A percentile compares a stretch with the other conserved stretches of the same genome.
Conservation (phyloP, 2,888 invertebrate genomes). For the Sceliomorpha sp. region DNA sequence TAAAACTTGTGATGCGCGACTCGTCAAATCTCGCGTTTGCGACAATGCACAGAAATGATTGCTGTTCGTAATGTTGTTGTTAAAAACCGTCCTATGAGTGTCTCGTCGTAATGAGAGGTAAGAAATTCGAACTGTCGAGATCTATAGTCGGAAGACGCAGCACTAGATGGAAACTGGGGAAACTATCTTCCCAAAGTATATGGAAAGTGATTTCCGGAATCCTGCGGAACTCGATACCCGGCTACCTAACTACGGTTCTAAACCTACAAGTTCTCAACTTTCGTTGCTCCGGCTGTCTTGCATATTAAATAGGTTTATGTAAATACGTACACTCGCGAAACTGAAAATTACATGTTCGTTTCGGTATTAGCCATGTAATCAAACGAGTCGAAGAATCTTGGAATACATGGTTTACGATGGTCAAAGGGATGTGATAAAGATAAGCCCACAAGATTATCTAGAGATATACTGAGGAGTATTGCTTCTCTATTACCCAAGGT, state of each 20-base stretch:
- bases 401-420: too few species aligned
- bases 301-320: conserved; percentile 45
- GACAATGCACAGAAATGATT: conserved; percentile 28
- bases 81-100: conserved; percentile 23
- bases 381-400: conserved; percentile 5
- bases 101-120: conserved; percentile 35
- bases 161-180: conserved; percentile 40
- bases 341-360: conserved; percentile 37
- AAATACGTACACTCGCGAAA: conserved; percentile 37
- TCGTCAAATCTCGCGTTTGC: conserved; percentile 3
- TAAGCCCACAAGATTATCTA: too few species aligned
- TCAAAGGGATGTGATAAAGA: too few species aligned
- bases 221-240: conserved; percentile 39
- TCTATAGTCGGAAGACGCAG: conserved; percentile 39
- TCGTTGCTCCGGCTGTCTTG: conserved; percentile 27
- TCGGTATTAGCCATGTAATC: conserved; percentile 26
- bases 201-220: conserved; percentile 50
- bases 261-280: conserved; percentile 24
- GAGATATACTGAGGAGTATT: too few species aligned
- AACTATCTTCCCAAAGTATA: conserved; percentile 45
- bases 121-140: conserved; percentile 32
- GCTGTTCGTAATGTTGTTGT: conserved; percentile 33
- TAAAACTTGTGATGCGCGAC: conserved; percentile 14
- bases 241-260: conserved; percentile 27
- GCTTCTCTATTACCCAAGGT: too few species aligned